Conservation (phyloP, 2,888 invertebrate species). For the Sarcophaga caerulescens region DNA sequence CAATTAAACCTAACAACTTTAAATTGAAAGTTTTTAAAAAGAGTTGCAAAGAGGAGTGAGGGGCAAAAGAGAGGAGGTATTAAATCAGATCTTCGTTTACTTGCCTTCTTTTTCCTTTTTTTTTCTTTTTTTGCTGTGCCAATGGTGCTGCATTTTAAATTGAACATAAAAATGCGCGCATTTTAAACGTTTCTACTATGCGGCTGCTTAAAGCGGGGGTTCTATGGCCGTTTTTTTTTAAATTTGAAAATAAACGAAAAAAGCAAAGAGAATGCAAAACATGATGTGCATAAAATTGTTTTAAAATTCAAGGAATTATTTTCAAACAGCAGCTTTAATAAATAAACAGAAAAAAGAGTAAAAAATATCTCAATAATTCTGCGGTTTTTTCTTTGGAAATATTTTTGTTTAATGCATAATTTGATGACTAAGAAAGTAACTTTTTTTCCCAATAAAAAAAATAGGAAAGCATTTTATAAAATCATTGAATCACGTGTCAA, state of each 20-base stretch:
- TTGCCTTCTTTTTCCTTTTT: neutral
- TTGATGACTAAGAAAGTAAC: too few species aligned
- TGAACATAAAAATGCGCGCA: conserved; percentile 47
- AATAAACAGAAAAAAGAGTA: neutral
- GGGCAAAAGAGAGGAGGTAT: neutral
- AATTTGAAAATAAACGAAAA: neutral
- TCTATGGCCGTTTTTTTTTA: conserved; percentile 21
- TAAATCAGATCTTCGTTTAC: conserved; percentile 24
- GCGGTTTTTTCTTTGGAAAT: neutral
- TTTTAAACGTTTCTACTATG: conserved; percentile 6
- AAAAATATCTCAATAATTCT: neutral
- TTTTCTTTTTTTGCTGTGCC: conserved; percentile 32
- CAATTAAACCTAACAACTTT: conserved; percentile 53
- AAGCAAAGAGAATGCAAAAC: conserved; percentile 25
- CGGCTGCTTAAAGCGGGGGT: neutral
- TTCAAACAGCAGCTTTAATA: neutral
- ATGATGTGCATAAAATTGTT: conserved; percentile 58
- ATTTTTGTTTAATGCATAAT: too few species aligned
- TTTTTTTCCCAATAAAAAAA: too few species aligned
- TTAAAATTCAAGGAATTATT: conserved; percentile 53
- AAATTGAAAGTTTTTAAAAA: conserved; percentile 48
- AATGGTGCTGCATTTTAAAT: conserved; percentile 61
- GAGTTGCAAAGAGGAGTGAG: neutral
- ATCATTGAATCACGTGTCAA: too few species aligned
- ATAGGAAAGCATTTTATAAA: too few species aligned